Conservation (phyloP, 2,797 vertebrate species). For the Percopsis omiscomaycus region DNA sequence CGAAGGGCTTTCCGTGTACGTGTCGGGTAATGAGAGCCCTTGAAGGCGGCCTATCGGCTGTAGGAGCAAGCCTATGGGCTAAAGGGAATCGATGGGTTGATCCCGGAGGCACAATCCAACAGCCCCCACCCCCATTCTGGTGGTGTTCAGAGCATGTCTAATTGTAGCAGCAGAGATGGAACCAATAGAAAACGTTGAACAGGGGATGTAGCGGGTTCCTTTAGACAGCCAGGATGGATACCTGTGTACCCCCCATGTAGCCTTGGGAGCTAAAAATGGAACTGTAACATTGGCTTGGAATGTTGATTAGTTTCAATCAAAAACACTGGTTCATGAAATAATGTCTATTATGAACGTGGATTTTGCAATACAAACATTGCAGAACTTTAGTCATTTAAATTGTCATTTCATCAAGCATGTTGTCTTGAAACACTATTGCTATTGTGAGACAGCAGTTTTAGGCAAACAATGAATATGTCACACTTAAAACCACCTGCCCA, state of each 20-base stretch:
- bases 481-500: conserved; percentile 56
- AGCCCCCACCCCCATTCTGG: conserved; percentile 30
- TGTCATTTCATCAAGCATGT: conserved; percentile 32
- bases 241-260: conserved; percentile 10
- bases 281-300: conserved; percentile 14
- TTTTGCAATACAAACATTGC: conserved; percentile 20
- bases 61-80: conserved; percentile 53
- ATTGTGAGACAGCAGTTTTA: conserved; percentile 24
- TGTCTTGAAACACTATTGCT: conserved; percentile 27
- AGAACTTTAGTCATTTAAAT: conserved; percentile 7
- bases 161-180: conserved; percentile 40
- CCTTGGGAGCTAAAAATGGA: conserved; percentile 14
- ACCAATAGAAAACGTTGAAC: conserved; percentile 19
- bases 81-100: conserved; percentile 66
- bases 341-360: conserved; percentile 1
- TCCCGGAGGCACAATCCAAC: conserved; percentile 50
- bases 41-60: conserved; percentile 65
- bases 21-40: conserved; percentile 70
- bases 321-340: conserved; percentile 21
- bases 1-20: conserved; percentile 67
- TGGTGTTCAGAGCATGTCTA: conserved; percentile 28
- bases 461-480: conserved; percentile 44
- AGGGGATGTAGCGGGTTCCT: background rate
- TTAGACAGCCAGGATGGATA: conserved; percentile 14
- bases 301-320: background rate